Evolutionary conservation across 1,140 invertebrate genomes (phyloP), one percentile per base, ranked within the genome.

Genomic region (Acromyrmex heyeri): DNA sequence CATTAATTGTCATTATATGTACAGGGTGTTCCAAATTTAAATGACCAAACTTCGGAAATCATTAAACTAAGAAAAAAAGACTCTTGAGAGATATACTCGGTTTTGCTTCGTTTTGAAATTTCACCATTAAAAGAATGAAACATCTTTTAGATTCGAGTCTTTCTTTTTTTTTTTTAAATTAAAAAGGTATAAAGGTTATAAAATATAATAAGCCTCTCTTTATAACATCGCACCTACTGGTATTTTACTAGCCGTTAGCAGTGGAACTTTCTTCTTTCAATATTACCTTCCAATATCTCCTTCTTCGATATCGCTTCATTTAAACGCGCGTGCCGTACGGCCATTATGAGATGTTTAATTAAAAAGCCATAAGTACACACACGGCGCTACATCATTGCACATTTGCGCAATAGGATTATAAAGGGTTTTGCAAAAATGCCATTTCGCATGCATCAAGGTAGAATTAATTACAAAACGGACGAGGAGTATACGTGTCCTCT

Each of bases 331-430:
- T 64, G 65, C 24, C n/a, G 30, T 34, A 21, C 24, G 8, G 16
- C 48, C 57, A 85, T 89, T 89, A 78, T 59, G 27, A 12, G 59
- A 86, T 55, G 48, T 89, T 86, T 90, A 82, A 90, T 89, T 87
- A 83, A 90, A 89, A 82, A 61, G 55, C 48, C 27, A 62, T 59
- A n/a, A 50, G 16, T 44, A 48, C 18, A 34, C 12, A 34, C 34
- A 65, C 18, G 30, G 24, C 30, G 21, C 48, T 53, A 64, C 57
- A 21, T 64, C 34, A 64, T 77, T 55, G 82, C 27, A 7, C 34
- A 78, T 44, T 78, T 78, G 21, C 73, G 34, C 82, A 55, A 85
- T 38, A 61, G 16, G 61, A 76, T 85, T 83, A 34, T 75, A 50
- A 83, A 75, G 38, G 1, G 38, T 75, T 83, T 83, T 48, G 48